Percentiles rank a stretch among this genome's conserved stretches.
Conservation (phyloP, 35 echinoderm and acorn worm species). For the Lytechinus variegatus region DNA sequence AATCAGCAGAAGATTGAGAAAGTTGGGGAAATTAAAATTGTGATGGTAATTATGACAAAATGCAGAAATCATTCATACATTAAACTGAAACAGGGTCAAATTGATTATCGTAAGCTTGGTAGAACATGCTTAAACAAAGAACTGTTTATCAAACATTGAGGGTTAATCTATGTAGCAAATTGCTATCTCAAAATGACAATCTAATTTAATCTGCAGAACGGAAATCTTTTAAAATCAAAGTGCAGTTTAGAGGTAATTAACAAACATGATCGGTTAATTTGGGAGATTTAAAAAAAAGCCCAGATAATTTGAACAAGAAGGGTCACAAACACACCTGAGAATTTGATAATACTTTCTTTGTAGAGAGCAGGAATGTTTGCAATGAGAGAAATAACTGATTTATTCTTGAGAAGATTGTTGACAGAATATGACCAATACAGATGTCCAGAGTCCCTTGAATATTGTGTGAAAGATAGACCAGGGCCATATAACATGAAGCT, state of each 20-base stretch:
- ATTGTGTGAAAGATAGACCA: no score
- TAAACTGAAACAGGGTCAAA: not conserved
- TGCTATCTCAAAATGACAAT: not conserved
- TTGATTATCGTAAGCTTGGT: not conserved
- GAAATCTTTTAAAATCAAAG: not conserved
- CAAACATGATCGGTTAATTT: not conserved
- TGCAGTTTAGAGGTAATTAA: not conserved
- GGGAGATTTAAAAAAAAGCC: not conserved
- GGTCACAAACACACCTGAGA: not conserved
- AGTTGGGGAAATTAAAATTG: not conserved
- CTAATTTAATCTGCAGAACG: not conserved
- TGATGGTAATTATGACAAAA: not conserved
- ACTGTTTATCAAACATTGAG: not conserved
- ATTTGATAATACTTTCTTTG: not conserved
- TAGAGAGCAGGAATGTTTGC: not conserved
- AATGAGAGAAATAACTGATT: not conserved
- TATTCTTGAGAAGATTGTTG: not conserved
- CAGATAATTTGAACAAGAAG: not conserved
- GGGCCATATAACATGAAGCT: no score
- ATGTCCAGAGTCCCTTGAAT: no score
- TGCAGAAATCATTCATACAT: not conserved
- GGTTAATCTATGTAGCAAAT: not conserved
- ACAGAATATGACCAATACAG: not conserved
- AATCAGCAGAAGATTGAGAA: not conserved
- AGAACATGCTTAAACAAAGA: not conserved